Conservation (phyloP, 2,888 invertebrate species). For the Euplagia quadripunctaria region DNA sequence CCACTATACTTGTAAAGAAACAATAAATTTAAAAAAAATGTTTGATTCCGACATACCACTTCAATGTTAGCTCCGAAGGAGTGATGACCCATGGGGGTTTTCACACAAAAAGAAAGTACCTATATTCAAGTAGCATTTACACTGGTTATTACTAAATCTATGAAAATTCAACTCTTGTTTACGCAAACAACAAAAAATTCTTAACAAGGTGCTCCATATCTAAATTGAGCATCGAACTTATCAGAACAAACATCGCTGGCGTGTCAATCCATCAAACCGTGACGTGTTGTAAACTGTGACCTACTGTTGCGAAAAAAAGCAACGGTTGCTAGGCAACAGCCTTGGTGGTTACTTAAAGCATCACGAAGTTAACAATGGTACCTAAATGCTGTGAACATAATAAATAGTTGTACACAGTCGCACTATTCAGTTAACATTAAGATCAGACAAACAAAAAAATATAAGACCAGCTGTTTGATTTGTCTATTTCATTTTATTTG, state of each 20-base stretch:
- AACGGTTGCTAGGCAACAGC: constrained; percentile 59
- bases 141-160: constrained; percentile 7
- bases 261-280: constrained; percentile 72
- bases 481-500: constrained; percentile 14
- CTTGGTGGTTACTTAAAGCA: constrained; percentile 72
- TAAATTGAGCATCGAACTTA: constrained; percentile 52
- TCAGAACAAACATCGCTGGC: constrained; percentile 61
- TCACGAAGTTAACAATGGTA: constrained; percentile 60
- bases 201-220: constrained; percentile 32
- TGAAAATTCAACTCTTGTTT: constrained; percentile 12
- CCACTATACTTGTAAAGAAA: too few species aligned
- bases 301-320: constrained; percentile 67
- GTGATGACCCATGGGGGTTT: too few species aligned
- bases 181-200: constrained; percentile 20
- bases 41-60: too few species aligned
- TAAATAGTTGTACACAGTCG: constrained; percentile 37
- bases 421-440: constrained; percentile 23
- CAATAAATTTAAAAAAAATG: too few species aligned
- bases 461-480: constrained; percentile 15
- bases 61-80: too few species aligned
- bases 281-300: constrained; percentile 75
- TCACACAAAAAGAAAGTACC: too few species aligned
- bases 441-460: constrained; percentile 23
- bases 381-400: constrained; percentile 29
- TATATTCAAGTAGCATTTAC: background rate